Base-by-base conservation (phyloP, 2,888 invertebrate species). In the Axea sp. region DNA sequence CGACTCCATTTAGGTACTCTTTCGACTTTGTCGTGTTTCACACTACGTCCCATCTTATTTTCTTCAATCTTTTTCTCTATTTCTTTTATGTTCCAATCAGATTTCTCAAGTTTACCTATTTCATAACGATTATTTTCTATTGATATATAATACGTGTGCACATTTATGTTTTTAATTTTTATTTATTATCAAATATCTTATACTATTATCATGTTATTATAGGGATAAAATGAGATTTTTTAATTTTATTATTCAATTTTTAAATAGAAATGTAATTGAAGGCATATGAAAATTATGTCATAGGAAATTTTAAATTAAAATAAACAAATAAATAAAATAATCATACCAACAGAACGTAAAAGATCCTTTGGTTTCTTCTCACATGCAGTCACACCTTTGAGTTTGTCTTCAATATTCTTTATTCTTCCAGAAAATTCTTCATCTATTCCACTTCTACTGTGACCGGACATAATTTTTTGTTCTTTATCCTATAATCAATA, bases 71-170 rank as follows among this genome's bases (percentile, higher is more conserved):
- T 96, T 85, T 94, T 93, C 84, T 97, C 96, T 19, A 97, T 95
- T 87, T 95, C 93, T 78, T 94, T 93, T 24, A 96, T 93, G 88
- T 96, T 96, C 96, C 96, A 96, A 87, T 97, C 96, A 64, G 92
- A 93, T 69, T 93, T 92, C 84, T 96, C 96, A 76, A 96, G 94
- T 88, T 94, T 95, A 51, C 96, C 90, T 89, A 3, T 31, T 12
- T 19, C n/a, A n/a, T n/a, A n/a, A n/a, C n/a, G n/a, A n/a, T n/a
- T n/a, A n/a, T n/a, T n/a, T n/a, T n/a, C n/a, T n/a, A n/a, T n/a
- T n/a, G n/a, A n/a, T n/a, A n/a, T n/a, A n/a, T n/a, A n/a, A n/a
- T n/a, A n/a, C n/a, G n/a, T n/a, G n/a, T n/a, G n/a, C n/a, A n/a
- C n/a, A n/a, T n/a, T n/a, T n/a, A n/a, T n/a, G n/a, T n/a, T n/a